Conservation (phyloP, 37 sponge, comb jelly and placozoan species). For the Halisarca cf. caerulea region DNA sequence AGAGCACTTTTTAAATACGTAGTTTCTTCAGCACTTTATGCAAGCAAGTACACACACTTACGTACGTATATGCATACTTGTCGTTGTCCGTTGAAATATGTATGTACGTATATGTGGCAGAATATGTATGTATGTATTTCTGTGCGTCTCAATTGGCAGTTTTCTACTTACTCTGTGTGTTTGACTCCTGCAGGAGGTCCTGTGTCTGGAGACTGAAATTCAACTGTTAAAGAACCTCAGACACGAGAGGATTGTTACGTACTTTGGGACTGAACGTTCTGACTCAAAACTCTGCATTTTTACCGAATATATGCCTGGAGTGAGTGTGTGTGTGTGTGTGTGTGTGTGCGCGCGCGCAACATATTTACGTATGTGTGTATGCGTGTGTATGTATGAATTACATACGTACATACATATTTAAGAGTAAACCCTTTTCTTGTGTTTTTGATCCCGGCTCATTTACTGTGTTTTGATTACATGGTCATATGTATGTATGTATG, state of each 20-base stretch:
- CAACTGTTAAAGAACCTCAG: slow-evolving; percentile 86
- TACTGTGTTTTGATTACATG: neutral
- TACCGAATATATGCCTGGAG: slow-evolving; percentile 97
- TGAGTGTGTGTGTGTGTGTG: slow-evolving; percentile 54
- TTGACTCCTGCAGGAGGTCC: slow-evolving; percentile 67
- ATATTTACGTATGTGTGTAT: no score
- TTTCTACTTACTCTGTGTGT: neutral
- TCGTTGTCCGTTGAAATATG: neutral
- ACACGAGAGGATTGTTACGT: slow-evolving; percentile 85
- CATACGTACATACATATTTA: no score
- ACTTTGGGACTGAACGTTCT: slow-evolving; percentile 82
- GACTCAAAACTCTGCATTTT: slow-evolving; percentile 86
- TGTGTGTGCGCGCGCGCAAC: slow-evolving; percentile 24
- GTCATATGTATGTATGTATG: neutral
- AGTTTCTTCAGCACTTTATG: no score
- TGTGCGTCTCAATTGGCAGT: no score
- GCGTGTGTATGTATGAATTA: no score
- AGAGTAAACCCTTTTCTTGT: no score
- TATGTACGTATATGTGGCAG: neutral
- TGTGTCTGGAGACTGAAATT: slow-evolving; percentile 87
- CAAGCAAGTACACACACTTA: no score
- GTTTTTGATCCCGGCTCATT: no score
- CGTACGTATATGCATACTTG: neutral
- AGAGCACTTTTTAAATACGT: no score
- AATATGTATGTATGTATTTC: no score